Conservation (phyloP, 2,797 vertebrate species). For the Gymnothorax javanicus region DNA sequence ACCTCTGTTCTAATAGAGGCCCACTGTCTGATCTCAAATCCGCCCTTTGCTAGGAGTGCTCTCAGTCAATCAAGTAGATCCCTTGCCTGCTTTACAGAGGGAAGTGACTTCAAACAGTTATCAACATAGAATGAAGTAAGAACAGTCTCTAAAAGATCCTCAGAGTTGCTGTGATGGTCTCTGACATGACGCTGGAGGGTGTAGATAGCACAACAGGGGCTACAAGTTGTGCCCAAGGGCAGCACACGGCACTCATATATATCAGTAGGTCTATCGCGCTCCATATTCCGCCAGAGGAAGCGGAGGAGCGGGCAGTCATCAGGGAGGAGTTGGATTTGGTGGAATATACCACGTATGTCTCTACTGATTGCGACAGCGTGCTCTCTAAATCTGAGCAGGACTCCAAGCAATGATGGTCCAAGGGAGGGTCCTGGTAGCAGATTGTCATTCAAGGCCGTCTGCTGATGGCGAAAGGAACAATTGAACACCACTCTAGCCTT, state of each 20-base stretch:
- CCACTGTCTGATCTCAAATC: conserved; percentile 30
- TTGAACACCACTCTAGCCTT: conserved; percentile 11
- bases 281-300: conserved; percentile 28
- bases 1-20: background rate
- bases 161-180: background rate
- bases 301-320: background rate
- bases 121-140: conserved; percentile 25
- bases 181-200: conserved; percentile 17
- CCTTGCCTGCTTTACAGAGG: background rate
- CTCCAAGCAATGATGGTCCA: background rate
- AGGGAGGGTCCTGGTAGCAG: background rate
- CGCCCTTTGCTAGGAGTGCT: background rate
- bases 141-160: background rate
- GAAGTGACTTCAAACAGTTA: conserved; percentile 11
- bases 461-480: background rate
- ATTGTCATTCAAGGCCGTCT: background rate
- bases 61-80: background rate
- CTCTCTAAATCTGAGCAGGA: background rate
- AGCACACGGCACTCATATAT: conserved; percentile 36
- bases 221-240: conserved; percentile 27
- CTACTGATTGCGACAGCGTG: background rate
- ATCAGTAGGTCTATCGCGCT: background rate
- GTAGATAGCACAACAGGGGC: conserved; percentile 27
- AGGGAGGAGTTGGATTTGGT: background rate
- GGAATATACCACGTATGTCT: conserved; percentile 25